Conservation (phyloP, 2,888 invertebrate species). For the Nemurella pictetii region DNA sequence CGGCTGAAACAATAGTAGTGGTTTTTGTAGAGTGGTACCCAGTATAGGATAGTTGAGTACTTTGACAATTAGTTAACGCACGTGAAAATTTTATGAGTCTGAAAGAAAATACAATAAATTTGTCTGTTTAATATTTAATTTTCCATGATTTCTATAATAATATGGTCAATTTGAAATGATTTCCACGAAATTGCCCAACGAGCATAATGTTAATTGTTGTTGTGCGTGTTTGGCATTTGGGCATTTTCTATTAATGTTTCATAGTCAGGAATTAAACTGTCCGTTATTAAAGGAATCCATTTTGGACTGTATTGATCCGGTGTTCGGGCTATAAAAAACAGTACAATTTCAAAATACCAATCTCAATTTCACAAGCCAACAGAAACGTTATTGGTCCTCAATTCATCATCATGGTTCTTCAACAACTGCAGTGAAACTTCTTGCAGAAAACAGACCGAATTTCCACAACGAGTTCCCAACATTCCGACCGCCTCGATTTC, state of each 20-base stretch:
- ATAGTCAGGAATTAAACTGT: conserved; percentile 25
- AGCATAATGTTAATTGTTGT: conserved; percentile 22
- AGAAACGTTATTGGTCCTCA: not conserved
- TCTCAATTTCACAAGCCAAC: not conserved
- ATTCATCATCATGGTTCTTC: too few species aligned
- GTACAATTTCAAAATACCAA: not conserved
- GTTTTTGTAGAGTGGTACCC: too few species aligned
- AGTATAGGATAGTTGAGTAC: too few species aligned
- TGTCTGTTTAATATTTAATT: not conserved
- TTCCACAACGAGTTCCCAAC: too few species aligned
- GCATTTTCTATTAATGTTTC: conserved; percentile 26
- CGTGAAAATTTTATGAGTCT: not conserved
- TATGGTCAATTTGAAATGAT: conserved; percentile 6
- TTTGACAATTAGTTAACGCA: too few species aligned
- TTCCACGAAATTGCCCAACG: conserved; percentile 25
- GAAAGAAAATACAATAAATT: not conserved
- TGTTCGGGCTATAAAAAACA: not conserved
- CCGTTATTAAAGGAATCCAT: not conserved
- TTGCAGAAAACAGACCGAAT: too few species aligned
- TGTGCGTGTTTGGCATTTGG: conserved; percentile 19
- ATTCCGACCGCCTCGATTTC: too few species aligned
- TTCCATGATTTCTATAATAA: not conserved
- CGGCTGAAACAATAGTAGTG: not conserved
- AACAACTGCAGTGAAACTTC: too few species aligned
- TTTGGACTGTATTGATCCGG: conserved; percentile 24